These are phyloP conservation scores for Misgurnus mizolepis DNA, from an alignment of 2,113 vertebrate species.

Conservation along the genomic window DNA sequence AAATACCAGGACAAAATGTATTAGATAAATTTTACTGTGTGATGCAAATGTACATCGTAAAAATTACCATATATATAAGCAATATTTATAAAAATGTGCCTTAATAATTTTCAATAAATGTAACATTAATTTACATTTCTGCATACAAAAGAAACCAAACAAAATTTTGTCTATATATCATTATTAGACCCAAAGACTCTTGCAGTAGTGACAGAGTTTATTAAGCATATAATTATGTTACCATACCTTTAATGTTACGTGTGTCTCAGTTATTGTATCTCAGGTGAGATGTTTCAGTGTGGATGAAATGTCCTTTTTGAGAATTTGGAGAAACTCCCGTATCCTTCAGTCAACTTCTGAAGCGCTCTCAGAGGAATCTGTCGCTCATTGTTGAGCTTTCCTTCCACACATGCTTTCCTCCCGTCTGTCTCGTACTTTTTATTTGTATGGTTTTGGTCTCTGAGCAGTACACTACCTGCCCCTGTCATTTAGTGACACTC, in stretches of 20 bases:
- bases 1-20: background rate
- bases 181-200: background rate
- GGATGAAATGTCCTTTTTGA: constrained; percentile 13
- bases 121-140: no score
- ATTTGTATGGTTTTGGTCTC: constrained; percentile 41
- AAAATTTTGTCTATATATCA: background rate
- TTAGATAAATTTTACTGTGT: no score
- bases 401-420: constrained; percentile 18
- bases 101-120: background rate
- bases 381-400: constrained; percentile 27
- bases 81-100: background rate
- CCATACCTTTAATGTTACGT: constrained; percentile 37
- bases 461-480: background rate
- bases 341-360: constrained; percentile 67
- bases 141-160: background rate
- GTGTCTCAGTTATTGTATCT: background rate
- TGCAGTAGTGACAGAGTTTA: background rate
- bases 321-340: constrained; percentile 53
- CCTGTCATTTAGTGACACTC: background rate
- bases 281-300: background rate
- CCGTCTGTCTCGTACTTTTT: constrained; percentile 28
- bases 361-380: constrained; percentile 58
- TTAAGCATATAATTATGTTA: background rate
- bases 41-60: background rate
- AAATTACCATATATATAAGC: background rate